A percentile compares a stretch with the other conserved stretches of the same genome.
phyloP scores from a whole-genome alignment of 2,113 vertebrate genomes.

The Etheostoma spectabile region DNA sequence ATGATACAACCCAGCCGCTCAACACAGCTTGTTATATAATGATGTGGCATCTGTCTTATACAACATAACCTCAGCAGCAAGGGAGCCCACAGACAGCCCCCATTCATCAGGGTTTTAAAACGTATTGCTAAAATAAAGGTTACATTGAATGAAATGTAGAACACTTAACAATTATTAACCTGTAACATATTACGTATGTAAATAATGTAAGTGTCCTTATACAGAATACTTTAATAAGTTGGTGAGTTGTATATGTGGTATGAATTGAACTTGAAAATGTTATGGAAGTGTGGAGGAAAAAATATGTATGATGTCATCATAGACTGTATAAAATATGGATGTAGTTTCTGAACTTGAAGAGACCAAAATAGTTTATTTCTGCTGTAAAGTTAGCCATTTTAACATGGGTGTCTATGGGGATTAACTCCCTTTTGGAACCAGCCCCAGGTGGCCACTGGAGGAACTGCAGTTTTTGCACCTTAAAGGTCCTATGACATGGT shows the following conservation, averaged over 20 bases:
- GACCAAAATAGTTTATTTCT: no score
- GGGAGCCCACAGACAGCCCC: not conserved
- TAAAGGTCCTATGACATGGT: no score
- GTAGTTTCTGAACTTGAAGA: no score
- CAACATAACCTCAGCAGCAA: slow-evolving; percentile 36
- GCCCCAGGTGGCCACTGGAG: no score
- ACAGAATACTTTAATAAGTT: not conserved
- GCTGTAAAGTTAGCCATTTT: no score
- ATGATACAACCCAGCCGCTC: slow-evolving; percentile 29
- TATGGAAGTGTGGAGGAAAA: not conserved
- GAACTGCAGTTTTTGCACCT: no score
- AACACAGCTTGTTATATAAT: slow-evolving; percentile 38
- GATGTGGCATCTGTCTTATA: slow-evolving; percentile 44
- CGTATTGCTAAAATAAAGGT: slow-evolving; percentile 20
- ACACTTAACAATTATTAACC: not conserved
- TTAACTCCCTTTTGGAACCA: no score
- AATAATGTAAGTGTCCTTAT: not conserved
- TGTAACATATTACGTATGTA: not conserved
- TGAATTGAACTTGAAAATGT: not conserved
- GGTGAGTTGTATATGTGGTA: not conserved
- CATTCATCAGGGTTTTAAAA: slow-evolving; percentile 31
- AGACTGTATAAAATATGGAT: no score
- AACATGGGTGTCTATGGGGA: no score
- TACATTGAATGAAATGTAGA: not conserved
- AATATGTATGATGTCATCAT: not conserved